A percentile compares a stretch with the other conserved stretches of the same genome.
Conservation (phyloP, 2,888 invertebrate genomes). For the Melanostoma scalare region DNA sequence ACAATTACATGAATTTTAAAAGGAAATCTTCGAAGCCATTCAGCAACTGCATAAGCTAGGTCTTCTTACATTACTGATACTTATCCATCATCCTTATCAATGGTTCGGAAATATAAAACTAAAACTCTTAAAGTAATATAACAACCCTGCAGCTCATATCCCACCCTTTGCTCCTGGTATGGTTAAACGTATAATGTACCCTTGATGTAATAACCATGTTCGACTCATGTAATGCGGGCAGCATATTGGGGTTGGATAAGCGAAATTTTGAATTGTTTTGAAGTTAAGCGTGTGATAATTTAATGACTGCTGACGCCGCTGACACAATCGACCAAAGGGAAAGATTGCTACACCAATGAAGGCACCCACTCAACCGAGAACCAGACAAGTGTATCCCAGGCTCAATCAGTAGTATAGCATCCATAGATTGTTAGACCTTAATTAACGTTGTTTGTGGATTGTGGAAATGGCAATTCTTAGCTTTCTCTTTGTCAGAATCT, state of each 20-base stretch:
- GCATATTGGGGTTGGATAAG: slow-evolving; percentile 72
- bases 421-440: slow-evolving; percentile 58
- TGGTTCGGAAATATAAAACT: too few relatives aligned
- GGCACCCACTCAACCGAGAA: slow-evolving; percentile 61
- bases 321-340: slow-evolving; percentile 70
- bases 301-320: slow-evolving; percentile 80
- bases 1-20: too few relatives aligned
- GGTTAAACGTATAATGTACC: slow-evolving; percentile 71
- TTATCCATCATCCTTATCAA: too few relatives aligned
- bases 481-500: slow-evolving; percentile 8
- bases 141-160: slow-evolving; percentile 57
- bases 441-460: slow-evolving; percentile 66
- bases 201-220: slow-evolving; percentile 82
- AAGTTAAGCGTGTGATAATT: slow-evolving; percentile 81
- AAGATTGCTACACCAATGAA: slow-evolving; percentile 34
- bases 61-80: too few relatives aligned
- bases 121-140: neutral
- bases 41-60: too few relatives aligned
- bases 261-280: slow-evolving; percentile 79
- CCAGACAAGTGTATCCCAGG: slow-evolving; percentile 51
- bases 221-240: slow-evolving; percentile 80
- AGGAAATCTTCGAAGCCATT: too few relatives aligned
- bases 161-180: slow-evolving; percentile 66
- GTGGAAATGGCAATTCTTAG: neutral
- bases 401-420: slow-evolving; percentile 25